Evolutionary conservation across 92 coral and sea anemone genomes (phyloP).

Genomic region (Epizoanthus illoricatus): DNA sequence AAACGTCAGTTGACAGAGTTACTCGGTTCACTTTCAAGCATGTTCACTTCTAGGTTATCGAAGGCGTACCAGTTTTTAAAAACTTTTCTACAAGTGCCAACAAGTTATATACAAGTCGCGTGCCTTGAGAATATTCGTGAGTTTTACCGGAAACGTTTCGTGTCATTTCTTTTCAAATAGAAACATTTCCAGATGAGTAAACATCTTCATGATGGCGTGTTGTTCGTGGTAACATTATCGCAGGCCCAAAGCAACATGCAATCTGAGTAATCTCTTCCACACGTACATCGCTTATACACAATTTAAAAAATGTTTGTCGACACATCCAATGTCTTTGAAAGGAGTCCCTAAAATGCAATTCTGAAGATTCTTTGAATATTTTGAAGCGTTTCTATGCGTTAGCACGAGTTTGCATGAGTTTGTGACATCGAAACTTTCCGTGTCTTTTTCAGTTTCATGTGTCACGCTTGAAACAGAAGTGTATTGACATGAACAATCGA

Average conservation of each 20-base stretch:
- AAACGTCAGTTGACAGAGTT: no score
- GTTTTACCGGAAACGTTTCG: slow-evolving; percentile 12
- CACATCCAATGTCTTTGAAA: background rate
- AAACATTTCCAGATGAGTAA: background rate
- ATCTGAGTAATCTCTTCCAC: background rate
- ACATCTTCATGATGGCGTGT: background rate
- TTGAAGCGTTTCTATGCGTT: background rate
- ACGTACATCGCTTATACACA: background rate
- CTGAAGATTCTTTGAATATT: background rate
- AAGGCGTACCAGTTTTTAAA: no score
- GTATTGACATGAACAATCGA: slow-evolving; percentile 34
- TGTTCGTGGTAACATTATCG: no score
- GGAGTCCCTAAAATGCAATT: background rate
- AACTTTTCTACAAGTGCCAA: no score
- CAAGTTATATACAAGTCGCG: background rate
- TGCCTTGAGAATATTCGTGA: slow-evolving; percentile 1
- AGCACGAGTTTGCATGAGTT: background rate
- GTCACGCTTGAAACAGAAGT: slow-evolving; percentile 35
- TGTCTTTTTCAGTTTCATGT: slow-evolving; percentile 14
- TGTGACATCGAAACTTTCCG: slow-evolving; percentile 19
- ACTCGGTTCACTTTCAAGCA: no score
- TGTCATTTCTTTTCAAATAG: background rate
- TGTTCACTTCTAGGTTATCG: no score
- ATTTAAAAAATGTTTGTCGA: background rate
- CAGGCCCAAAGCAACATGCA: no score